phyloP scores from a whole-genome alignment of 2,888 invertebrate species.

The Stenodera caucasica region DNA sequence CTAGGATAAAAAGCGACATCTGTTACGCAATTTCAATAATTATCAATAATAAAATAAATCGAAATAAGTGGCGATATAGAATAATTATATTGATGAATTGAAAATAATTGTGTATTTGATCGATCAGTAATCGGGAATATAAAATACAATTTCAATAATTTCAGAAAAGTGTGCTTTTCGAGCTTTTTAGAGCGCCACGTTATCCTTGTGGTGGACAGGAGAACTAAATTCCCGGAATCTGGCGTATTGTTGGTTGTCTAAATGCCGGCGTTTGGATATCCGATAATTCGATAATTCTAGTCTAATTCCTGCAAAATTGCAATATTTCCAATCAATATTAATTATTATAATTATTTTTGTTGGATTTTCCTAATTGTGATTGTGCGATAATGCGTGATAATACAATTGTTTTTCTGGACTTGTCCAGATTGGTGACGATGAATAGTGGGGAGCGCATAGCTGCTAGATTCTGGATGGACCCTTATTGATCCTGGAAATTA shows the following conservation, averaged over 20 bases:
- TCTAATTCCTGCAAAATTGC: background rate
- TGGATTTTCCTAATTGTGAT: no score
- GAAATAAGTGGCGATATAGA: no score
- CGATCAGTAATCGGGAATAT: no score
- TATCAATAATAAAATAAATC: no score
- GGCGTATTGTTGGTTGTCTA: background rate
- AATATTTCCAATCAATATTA: background rate
- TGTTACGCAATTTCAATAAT: background rate
- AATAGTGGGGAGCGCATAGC: conserved; percentile 33
- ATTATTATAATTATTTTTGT: no score
- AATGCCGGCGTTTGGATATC: background rate
- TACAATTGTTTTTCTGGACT: no score
- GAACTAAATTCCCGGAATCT: conserved; percentile 5
- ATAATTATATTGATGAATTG: no score
- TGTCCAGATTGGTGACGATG: conserved; percentile 5
- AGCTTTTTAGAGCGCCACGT: background rate
- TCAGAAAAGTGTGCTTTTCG: background rate
- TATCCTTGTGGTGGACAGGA: background rate
- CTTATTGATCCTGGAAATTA: conserved; percentile 51
- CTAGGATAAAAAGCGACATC: conserved; percentile 27
- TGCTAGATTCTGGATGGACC: conserved; percentile 50
- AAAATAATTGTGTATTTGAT: no score
- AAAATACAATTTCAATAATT: no score
- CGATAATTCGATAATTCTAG: no score
- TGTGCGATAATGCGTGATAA: no score